A percentile compares a stretch with the other conserved stretches of the same genome.
phyloP scores from a whole-genome alignment of 2,888 invertebrate species.

The Ennomos quercinarius region DNA sequence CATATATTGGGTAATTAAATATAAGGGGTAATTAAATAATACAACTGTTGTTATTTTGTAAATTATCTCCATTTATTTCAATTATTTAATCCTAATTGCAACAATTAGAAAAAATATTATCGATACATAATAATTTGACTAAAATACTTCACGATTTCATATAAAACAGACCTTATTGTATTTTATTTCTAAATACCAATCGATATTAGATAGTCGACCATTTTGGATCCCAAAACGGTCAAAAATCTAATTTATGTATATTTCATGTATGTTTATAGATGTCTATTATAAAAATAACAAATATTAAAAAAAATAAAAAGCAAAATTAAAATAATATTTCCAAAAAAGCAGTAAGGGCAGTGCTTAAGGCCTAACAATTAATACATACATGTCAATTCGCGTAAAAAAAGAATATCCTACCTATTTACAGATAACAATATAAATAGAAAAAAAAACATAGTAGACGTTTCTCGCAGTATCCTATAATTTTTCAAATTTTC shows the following conservation, averaged over 20 bases:
- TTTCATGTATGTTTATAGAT: conserved; percentile 32
- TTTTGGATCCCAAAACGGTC: conserved; percentile 71
- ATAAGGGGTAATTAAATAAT: conserved; percentile 6
- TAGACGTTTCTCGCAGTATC: conserved; percentile 12
- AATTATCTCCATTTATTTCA: conserved; percentile 75
- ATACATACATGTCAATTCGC: conserved; percentile 21
- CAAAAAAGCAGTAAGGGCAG: conserved; percentile 36
- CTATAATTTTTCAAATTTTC: background rate
- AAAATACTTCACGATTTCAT: conserved; percentile 61
- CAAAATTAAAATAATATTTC: conserved; percentile 14
- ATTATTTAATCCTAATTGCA: conserved; percentile 65
- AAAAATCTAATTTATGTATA: conserved; percentile 70
- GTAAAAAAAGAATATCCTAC: conserved; percentile 50
- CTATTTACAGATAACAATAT: conserved; percentile 60
- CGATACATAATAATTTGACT: conserved; percentile 67
- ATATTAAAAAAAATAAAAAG: conserved; percentile 12
- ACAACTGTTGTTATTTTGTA: conserved; percentile 47
- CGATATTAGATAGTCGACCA: conserved; percentile 78
- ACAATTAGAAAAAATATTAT: conserved; percentile 64
- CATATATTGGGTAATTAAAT: too few relatives aligned
- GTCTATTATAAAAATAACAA: conserved; percentile 16
- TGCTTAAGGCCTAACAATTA: conserved; percentile 28
- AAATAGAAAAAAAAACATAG: conserved; percentile 43
- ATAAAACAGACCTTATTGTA: conserved; percentile 51
- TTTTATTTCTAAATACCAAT: conserved; percentile 56